Evolutionary conservation across 2,113 vertebrate species (phyloP).

Genomic region (Morone saxatilis): DNA sequence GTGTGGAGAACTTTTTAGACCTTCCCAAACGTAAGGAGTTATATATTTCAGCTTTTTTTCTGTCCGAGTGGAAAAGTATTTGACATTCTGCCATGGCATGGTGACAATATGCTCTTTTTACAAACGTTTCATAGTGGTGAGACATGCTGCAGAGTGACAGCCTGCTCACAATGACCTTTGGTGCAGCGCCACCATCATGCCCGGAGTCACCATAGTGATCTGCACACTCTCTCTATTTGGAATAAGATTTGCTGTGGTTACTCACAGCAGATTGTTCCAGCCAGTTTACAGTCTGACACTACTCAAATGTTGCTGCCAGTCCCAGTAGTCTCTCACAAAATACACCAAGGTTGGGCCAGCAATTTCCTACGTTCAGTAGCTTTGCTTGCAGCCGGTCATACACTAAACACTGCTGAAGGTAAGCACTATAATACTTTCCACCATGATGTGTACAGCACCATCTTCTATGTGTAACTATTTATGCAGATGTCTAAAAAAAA

Average conservation of each 20-base stretch:
- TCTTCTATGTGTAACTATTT: constrained; percentile 84
- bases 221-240: constrained; percentile 54
- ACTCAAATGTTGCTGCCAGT: constrained; percentile 56
- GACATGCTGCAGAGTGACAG: constrained; percentile 50
- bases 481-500: constrained; percentile 80
- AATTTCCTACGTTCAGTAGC: constrained; percentile 55
- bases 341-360: constrained; percentile 43
- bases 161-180: constrained; percentile 59
- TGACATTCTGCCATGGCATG: constrained; percentile 71
- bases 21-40: constrained; percentile 63
- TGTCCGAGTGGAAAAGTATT: constrained; percentile 73
- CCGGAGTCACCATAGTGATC: constrained; percentile 58
- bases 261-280: constrained; percentile 59
- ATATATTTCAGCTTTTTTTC: constrained; percentile 59
- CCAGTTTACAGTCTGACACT: constrained; percentile 70
- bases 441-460: constrained; percentile 84
- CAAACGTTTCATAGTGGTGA: constrained; percentile 55
- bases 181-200: constrained; percentile 45
- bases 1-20: constrained; percentile 56
- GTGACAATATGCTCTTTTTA: constrained; percentile 59
- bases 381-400: constrained; percentile 65
- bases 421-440: constrained; percentile 72
- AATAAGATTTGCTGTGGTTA: constrained; percentile 60
- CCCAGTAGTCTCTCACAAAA: constrained; percentile 48
- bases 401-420: constrained; percentile 57